These are phyloP conservation scores for Zelostemma sp. DNA, from an alignment of 1,140 invertebrate species.

Conservation along the genomic window DNA sequence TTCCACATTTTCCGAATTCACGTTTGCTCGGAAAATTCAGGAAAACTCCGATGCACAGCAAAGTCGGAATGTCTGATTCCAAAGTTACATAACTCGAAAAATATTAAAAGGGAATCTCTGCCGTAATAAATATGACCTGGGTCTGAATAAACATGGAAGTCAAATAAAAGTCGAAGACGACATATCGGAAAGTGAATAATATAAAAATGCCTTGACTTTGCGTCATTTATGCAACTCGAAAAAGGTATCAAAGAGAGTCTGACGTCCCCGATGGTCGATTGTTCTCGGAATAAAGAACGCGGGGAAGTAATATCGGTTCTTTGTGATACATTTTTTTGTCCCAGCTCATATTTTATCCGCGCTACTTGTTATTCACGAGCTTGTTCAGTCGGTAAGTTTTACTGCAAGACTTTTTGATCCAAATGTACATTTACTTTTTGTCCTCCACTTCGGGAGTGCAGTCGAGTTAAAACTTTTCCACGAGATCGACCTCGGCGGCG, in stretches of 20 bases:
- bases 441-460: constrained; percentile 17
- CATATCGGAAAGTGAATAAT: too few species aligned
- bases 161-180: too few species aligned
- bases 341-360: constrained; percentile 27
- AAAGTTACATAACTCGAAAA: too few species aligned
- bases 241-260: neutral
- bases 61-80: too few species aligned
- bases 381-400: constrained; percentile 17
- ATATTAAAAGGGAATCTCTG: too few species aligned
- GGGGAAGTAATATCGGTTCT: neutral
- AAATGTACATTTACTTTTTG: neutral
- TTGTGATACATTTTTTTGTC: constrained; percentile 10
- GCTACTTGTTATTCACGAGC: constrained; percentile 27
- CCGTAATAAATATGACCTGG: too few species aligned
- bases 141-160: too few species aligned
- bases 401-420: constrained; percentile 18
- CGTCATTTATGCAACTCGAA: neutral
- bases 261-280: neutral
- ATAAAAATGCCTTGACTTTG: neutral
- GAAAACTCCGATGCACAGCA: too few species aligned
- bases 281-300: constrained; percentile 4
- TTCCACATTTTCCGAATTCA: neutral
- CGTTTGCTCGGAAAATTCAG: neutral
- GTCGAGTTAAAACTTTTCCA: constrained; percentile 29
- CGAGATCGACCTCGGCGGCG: constrained; percentile 19